phyloP scores from a whole-genome alignment of 2,797 vertebrate genomes.

The Psittacula echo region DNA sequence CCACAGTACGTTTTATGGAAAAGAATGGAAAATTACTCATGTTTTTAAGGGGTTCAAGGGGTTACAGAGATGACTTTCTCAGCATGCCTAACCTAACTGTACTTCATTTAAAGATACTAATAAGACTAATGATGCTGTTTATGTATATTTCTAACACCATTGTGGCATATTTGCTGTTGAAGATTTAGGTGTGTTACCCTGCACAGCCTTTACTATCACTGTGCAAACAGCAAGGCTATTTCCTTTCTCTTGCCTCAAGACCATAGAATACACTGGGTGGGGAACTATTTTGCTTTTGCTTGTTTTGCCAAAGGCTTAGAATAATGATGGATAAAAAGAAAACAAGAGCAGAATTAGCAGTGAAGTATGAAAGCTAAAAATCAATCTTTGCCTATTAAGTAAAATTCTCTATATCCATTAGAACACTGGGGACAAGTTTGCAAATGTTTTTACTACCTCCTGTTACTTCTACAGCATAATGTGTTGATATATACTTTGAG shows the following conservation, averaged over 20 bases:
- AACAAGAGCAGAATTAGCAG: neutral
- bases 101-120: neutral
- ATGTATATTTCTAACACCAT: neutral
- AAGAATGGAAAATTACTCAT: conserved; percentile 32
- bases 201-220: neutral
- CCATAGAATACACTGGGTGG: neutral
- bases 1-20: neutral
- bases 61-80: neutral
- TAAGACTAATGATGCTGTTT: neutral
- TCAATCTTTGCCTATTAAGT: neutral
- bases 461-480: neutral
- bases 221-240: neutral
- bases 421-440: neutral
- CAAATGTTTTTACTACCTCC: neutral
- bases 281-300: neutral
- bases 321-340: neutral
- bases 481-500: neutral
- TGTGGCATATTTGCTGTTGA: neutral
- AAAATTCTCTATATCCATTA: neutral
- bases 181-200: neutral
- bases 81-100: neutral
- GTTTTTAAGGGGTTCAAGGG: neutral
- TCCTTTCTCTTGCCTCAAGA: neutral
- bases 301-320: neutral
- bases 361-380: neutral